These are phyloP conservation scores for Falco columbarius DNA, from an alignment of 2,797 vertebrate genomes.

Conservation along the genomic window DNA sequence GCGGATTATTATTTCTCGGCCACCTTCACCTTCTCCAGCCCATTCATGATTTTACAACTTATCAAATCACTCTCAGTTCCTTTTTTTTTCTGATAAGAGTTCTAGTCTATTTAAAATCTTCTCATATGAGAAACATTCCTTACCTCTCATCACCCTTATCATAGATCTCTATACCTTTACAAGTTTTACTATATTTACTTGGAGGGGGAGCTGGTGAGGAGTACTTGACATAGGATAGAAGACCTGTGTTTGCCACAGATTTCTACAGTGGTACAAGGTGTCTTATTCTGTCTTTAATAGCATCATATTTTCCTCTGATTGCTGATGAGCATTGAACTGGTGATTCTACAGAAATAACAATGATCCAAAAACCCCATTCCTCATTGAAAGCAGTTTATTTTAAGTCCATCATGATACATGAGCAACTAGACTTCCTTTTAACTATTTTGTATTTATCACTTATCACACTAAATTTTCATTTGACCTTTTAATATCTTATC, in stretches of 20 bases:
- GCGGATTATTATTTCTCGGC: conserved; percentile 15
- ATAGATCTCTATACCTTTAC: background rate
- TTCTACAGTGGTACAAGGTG: background rate
- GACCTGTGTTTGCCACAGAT: background rate
- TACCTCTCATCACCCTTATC: background rate
- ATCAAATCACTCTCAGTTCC: background rate
- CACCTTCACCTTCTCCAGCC: background rate
- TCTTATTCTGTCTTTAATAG: background rate
- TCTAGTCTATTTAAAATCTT: conserved; percentile 25
- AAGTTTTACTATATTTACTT: background rate
- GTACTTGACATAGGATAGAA: background rate
- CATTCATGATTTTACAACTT: background rate
- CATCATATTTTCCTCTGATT: background rate
- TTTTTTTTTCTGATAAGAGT: background rate
- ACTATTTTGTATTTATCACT: background rate
- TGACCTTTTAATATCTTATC: background rate
- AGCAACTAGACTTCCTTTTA: background rate
- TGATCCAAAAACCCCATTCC: background rate
- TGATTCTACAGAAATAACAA: background rate
- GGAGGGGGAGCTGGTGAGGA: background rate
- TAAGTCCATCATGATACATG: background rate
- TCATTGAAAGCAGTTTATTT: background rate
- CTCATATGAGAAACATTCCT: conserved; percentile 2
- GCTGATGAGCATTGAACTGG: background rate
- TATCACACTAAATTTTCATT: background rate